Conservation (phyloP, 1,140 invertebrate species). For the Diploscapter pachys region DNA sequence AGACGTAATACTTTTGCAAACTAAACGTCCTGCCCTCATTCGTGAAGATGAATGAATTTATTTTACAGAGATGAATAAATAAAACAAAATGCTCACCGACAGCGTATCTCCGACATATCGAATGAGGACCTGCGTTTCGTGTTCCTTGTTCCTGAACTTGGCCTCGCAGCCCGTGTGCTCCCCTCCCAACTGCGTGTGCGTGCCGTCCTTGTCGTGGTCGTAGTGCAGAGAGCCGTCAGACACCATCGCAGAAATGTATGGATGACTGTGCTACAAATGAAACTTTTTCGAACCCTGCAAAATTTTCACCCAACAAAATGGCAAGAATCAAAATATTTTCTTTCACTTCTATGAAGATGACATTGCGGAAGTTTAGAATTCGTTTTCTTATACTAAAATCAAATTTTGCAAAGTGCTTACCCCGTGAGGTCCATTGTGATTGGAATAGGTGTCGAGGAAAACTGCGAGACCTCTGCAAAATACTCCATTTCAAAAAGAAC, state of each 20-base stretch:
- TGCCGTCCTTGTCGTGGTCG: conserved; percentile 96
- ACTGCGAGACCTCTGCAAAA: conserved; percentile 75
- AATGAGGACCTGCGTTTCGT: conserved; percentile 84
- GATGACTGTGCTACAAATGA: conserved; percentile 81
- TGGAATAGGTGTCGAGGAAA: conserved; percentile 96
- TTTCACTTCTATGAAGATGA: too few relatives aligned
- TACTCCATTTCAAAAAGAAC: too few relatives aligned
- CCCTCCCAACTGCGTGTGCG: conserved; percentile 81
- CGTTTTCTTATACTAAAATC: too few relatives aligned
- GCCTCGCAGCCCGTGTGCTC: conserved; percentile 64
- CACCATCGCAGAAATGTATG: conserved; percentile 95
- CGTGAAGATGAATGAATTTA: too few relatives aligned
- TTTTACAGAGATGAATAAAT: neutral
- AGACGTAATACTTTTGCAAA: too few relatives aligned
- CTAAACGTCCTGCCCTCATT: too few relatives aligned
- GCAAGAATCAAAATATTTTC: neutral
- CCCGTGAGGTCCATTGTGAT: conserved; percentile 97
- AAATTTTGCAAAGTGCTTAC: conserved; percentile 61
- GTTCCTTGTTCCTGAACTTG: conserved; percentile 84
- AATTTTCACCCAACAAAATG: conserved; percentile 31
- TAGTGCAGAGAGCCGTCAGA: conserved; percentile 92
- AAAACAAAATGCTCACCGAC: conserved; percentile 65
- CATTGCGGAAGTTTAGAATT: too few relatives aligned
- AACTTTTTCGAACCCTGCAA: conserved; percentile 2
- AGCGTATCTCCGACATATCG: conserved; percentile 84